Evolutionary conservation across 2,797 vertebrate species (phyloP).

Genomic region (Cossypha heuglini): DNA sequence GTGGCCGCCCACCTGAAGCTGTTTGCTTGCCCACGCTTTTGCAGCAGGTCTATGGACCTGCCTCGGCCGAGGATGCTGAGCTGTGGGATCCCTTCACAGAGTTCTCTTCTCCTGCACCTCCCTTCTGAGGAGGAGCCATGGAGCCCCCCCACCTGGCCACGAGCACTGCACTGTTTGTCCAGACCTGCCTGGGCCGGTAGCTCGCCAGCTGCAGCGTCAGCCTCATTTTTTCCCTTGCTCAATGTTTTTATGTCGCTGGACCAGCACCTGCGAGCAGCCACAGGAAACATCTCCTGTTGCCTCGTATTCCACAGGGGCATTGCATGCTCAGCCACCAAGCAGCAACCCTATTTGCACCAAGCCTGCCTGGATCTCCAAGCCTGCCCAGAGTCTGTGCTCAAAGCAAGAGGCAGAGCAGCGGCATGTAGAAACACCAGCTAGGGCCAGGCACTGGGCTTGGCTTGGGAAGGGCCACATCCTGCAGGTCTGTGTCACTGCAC

Average conservation of each 20-base stretch:
- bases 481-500: background rate
- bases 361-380: background rate
- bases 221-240: background rate
- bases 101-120: background rate
- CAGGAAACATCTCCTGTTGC: background rate
- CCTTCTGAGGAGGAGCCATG: accelerated
- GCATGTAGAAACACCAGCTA: background rate
- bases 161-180: accelerated
- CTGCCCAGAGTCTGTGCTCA: background rate
- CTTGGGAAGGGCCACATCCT: background rate
- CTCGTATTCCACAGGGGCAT: accelerated
- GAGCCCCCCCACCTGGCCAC: background rate
- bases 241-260: background rate
- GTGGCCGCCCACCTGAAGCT: accelerated
- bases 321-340: accelerated
- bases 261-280: accelerated
- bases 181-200: background rate
- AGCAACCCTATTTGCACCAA: background rate
- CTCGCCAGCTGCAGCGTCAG: background rate
- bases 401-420: background rate
- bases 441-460: background rate
- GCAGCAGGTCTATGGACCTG: background rate
- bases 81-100: background rate
- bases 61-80: background rate
- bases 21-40: background rate